phyloP scores from a whole-genome alignment of 2,888 invertebrate species.

The Stenodema calcarata region DNA sequence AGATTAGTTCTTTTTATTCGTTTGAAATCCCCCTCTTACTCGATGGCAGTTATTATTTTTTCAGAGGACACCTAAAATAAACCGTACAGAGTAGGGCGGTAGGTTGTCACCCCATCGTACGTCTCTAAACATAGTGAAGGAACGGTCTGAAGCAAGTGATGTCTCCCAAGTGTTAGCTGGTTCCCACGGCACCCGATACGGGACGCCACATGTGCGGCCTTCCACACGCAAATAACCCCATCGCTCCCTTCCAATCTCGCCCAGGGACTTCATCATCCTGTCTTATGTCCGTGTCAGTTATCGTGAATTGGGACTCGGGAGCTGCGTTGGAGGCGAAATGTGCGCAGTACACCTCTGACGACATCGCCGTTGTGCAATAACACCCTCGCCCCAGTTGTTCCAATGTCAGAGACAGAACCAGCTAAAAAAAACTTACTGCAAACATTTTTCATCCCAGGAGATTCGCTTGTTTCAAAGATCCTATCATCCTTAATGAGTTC shows the following conservation, averaged over 20 bases:
- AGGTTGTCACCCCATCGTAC: slow-evolving; percentile 13
- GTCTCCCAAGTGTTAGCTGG: slow-evolving; percentile 41
- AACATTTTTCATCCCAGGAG: too few species aligned
- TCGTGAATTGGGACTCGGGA: background rate
- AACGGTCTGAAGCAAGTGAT: slow-evolving; percentile 36
- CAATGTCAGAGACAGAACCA: too few species aligned
- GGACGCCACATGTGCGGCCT: slow-evolving; percentile 31
- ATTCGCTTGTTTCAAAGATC: too few species aligned
- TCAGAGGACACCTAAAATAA: slow-evolving; percentile 23
- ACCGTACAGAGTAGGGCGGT: slow-evolving; percentile 25
- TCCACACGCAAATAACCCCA: slow-evolving; percentile 31
- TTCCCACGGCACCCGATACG: slow-evolving; percentile 46
- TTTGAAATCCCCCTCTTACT: background rate
- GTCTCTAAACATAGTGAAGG: slow-evolving; percentile 28
- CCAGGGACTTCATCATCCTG: background rate
- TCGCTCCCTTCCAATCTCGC: background rate
- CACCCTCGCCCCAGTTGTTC: background rate
- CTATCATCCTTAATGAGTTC: too few species aligned
- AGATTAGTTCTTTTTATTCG: slow-evolving; percentile 11
- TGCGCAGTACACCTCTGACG: background rate
- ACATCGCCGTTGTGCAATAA: background rate
- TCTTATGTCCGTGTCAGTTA: background rate
- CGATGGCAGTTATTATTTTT: background rate
- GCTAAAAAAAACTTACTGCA: too few species aligned
- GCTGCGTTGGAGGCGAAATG: background rate